Percentiles rank a stretch among this genome's conserved stretches.
Evolutionary conservation across 2,113 vertebrate genomes (phyloP).

Genomic region (Oriolus oriolus): DNA sequence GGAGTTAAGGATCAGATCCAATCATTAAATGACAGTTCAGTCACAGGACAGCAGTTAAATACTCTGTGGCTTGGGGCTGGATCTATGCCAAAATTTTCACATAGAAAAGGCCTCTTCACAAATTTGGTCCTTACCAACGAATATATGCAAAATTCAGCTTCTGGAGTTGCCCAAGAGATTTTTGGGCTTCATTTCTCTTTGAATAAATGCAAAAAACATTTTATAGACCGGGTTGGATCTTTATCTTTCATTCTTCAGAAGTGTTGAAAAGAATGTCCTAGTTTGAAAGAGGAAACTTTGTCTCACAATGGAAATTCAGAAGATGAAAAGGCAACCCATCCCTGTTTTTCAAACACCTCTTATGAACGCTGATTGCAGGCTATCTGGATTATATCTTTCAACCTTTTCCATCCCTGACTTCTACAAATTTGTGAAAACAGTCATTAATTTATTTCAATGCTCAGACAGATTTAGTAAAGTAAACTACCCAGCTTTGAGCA

Average conservation of each 20-base stretch:
- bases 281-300: neutral
- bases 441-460: neutral
- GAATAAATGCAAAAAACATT: neutral
- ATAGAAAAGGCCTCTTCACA: neutral
- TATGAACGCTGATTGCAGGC: neutral
- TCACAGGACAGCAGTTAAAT: neutral
- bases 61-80: neutral
- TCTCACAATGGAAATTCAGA: neutral
- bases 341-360: neutral
- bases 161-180: neutral
- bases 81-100: neutral
- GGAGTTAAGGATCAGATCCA: neutral
- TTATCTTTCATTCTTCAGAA: neutral
- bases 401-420: neutral
- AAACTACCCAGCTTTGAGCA: neutral
- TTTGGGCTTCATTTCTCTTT: neutral
- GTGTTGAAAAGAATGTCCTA: neutral
- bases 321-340: neutral
- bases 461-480: neutral
- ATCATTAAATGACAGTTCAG: neutral
- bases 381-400: neutral
- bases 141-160: neutral
- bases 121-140: neutral
- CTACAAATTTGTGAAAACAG: neutral
- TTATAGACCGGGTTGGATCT: neutral